Evolutionary conservation across 2,797 vertebrate species (phyloP), one percentile per base, ranked within the genome.

Genomic region (Danio choprae): DNA sequence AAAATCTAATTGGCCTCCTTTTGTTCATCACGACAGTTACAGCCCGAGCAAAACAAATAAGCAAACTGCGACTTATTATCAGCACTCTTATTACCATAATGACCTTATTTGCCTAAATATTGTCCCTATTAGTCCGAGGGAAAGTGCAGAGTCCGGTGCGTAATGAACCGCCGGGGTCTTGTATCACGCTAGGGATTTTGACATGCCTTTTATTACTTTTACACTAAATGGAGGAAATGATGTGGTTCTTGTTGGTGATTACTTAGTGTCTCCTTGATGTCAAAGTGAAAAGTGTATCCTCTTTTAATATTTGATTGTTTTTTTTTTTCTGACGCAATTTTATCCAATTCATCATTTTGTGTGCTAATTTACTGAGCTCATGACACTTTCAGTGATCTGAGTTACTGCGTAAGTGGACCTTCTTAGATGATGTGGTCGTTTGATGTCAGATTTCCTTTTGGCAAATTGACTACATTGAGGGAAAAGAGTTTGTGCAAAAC

Each of bases 261-360:
- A 91, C 87, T 90, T 70, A 63, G 84, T 87, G 85, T 87, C 89
- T 87, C 90, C 90, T 94, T 94, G 92, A 94, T 94, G 90, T 93
- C 89, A 89, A 80, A 90, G 84, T 81, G 86, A 88, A 90, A 90
- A 89, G 86, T 87, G 87, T 91, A 90, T 87, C 91, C 92, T 92
- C 89, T 94, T 93, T 95, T 93, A 94, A 94, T 94, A 94, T 95
- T 94, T 94, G 90, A 95, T 94, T 91, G 89, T 92, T 94, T 93
- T 29, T 29, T n/a, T 29, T 84, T 89, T 88, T 86, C 82, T 86
- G 79, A 50, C 85, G 84, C 92, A 93, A 95, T 95, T 95, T 93
- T 76, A 79, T 93, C 93, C 93, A 94, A 95, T 95, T 94, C 90
- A 91, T 95, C 93, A 95, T 91, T 87, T 85, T 87, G 83, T 87